Conservation (phyloP, 2,113 vertebrate species). For the Ammodytes dubius region DNA sequence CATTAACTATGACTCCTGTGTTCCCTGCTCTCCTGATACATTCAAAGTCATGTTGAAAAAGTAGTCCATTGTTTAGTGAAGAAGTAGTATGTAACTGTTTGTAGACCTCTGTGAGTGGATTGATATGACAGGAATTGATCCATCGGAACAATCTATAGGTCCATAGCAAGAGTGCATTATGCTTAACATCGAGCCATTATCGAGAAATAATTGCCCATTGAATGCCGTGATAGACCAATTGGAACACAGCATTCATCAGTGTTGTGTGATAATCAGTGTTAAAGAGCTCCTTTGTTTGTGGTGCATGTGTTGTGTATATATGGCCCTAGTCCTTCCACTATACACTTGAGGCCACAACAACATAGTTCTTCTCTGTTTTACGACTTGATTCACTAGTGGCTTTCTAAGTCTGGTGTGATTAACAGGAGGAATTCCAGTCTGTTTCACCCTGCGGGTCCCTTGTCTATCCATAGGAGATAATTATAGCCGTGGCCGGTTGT, state of each 20-base stretch:
- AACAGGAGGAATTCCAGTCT: slow-evolving; percentile 56
- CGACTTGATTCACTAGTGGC: slow-evolving; percentile 64
- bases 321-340: slow-evolving; percentile 17
- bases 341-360: slow-evolving; percentile 40
- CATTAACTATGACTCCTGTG: too few species aligned
- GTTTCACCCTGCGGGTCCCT: slow-evolving; percentile 64
- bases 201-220: too few species aligned
- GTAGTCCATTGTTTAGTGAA: too few species aligned
- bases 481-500: slow-evolving; percentile 70
- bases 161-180: too few species aligned
- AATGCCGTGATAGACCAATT: too few species aligned
- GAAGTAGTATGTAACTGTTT: too few species aligned
- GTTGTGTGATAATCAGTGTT: slow-evolving; percentile 52
- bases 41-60: too few species aligned
- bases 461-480: slow-evolving; percentile 69
- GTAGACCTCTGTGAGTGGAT: too few species aligned
- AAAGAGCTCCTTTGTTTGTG: slow-evolving; percentile 53
- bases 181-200: too few species aligned
- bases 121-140: too few species aligned
- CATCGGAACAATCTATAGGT: too few species aligned
- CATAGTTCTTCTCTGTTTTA: slow-evolving; percentile 66
- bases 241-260: slow-evolving; percentile 54
- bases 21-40: too few species aligned
- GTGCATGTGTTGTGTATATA: slow-evolving; percentile 10
- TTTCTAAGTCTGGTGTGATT: slow-evolving; percentile 80